These are phyloP conservation scores for Pristionchus maxplancki DNA, from an alignment of 2,888 invertebrate species.

Conservation along the genomic window DNA sequence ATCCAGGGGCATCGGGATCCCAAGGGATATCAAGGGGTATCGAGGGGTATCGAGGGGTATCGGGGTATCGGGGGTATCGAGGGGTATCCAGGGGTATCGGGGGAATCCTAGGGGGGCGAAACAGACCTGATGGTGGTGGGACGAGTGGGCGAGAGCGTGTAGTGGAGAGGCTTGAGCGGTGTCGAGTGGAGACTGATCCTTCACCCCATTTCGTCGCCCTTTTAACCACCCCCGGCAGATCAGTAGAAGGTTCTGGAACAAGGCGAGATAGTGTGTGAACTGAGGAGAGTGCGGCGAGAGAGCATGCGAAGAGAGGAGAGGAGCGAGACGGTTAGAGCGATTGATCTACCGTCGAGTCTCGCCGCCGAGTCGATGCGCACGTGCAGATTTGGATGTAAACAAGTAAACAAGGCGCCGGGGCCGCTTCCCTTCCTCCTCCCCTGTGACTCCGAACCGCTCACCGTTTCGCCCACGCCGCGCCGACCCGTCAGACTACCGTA, in stretches of 20 bases:
- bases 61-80: background rate
- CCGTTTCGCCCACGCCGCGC: background rate
- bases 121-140: background rate
- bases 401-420: background rate
- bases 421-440: background rate
- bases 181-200: background rate
- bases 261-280: background rate
- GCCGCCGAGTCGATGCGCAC: background rate
- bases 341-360: constrained; percentile 10
- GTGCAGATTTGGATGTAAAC: background rate
- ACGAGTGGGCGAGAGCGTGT: background rate
- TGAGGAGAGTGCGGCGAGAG: background rate
- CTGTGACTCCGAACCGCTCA: background rate
- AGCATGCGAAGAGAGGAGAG: background rate
- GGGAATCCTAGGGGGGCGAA: background rate
- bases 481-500: background rate
- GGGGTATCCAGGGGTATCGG: background rate
- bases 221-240: background rate
- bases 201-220: background rate
- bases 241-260: background rate
- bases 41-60: background rate
- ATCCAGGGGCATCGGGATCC: background rate
- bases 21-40: background rate
- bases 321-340: background rate
- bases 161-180: background rate